Base-by-base conservation (phyloP, 2,797 vertebrate genomes). In the Catharus ustulatus region DNA sequence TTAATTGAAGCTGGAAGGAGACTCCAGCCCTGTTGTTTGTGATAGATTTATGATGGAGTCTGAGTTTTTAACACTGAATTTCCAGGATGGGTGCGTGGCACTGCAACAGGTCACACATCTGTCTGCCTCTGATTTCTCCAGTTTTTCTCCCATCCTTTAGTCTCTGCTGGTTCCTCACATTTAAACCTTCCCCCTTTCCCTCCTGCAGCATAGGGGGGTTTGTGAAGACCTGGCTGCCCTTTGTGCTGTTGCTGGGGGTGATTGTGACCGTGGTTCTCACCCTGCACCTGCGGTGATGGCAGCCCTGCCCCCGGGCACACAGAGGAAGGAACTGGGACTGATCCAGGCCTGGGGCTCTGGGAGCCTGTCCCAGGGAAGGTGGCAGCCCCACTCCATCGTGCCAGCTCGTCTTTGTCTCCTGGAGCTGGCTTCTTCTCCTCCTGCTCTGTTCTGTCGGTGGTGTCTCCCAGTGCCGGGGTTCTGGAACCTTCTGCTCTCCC, bases 211-310 rank as follows among this genome's bases (percentile, higher is more conserved):
- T 98, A 71, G 98, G 98, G 14, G 99, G 98, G 1, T 98, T 99
- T 89, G 98, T 99, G 97, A 99, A 99, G 98, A 99, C 99, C 89
- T 99, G 99, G 99, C 98, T 99, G 57, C 99, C 99, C 66, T 99
- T 99, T 91, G 32, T 98, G 46, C 98, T 99, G 93, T 96, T 99
- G 79, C 95, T 98, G 87, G 98, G 98, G 51, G 94, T 98, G 92
- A 97, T 99, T 26, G 72, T 98, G 84, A 99, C 98, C 1, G 82
- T 99, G 90, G 96, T 98, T 90, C 98, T 99, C 11, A 98, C 98
- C 2, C 97, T 99, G 52, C 98, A 98, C 90, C 95, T 99, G 66
- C 98, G 98, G 95, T 99, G 98, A 98, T 97, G 94, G 92, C 95
- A 74, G 69, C 90, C 94, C 54, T 5, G 57, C 32, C 34, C 74